phyloP scores from a whole-genome alignment of 1,140 invertebrate species.

The Euura saliciscinereae region DNA sequence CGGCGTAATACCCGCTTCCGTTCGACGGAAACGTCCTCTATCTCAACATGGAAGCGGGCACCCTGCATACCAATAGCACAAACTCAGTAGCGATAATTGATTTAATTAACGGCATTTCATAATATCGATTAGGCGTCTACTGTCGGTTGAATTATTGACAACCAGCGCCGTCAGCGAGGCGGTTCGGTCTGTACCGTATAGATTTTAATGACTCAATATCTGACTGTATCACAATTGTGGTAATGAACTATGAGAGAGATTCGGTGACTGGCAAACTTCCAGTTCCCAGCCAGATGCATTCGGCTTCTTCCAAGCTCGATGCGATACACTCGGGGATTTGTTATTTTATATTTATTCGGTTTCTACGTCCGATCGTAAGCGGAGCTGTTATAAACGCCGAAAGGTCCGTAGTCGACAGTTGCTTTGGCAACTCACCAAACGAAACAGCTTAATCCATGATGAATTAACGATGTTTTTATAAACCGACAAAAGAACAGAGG shows the following conservation, averaged over 20 bases:
- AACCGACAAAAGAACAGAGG: background rate
- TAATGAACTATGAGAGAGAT: too few relatives aligned
- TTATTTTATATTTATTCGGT: background rate
- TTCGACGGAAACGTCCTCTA: background rate
- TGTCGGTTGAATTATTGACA: background rate
- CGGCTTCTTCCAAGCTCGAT: background rate
- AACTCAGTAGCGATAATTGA: constrained; percentile 1
- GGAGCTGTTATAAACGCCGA: background rate
- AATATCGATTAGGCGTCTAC: background rate
- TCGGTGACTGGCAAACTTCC: background rate
- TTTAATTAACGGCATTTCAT: constrained; percentile 7
- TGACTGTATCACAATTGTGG: too few relatives aligned
- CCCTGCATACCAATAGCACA: background rate
- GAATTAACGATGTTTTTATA: constrained; percentile 7
- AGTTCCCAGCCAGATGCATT: background rate
- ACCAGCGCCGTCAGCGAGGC: background rate
- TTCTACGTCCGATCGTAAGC: background rate
- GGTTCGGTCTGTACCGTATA: background rate
- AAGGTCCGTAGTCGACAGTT: background rate
- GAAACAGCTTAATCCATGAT: constrained; percentile 7
- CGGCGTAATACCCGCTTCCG: background rate
- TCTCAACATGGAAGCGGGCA: background rate
- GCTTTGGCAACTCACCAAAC: background rate
- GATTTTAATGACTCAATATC: background rate
- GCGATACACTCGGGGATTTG: background rate